Evolutionary conservation across 2,113 vertebrate species (phyloP).

Genomic region (Empidonax traillii): DNA sequence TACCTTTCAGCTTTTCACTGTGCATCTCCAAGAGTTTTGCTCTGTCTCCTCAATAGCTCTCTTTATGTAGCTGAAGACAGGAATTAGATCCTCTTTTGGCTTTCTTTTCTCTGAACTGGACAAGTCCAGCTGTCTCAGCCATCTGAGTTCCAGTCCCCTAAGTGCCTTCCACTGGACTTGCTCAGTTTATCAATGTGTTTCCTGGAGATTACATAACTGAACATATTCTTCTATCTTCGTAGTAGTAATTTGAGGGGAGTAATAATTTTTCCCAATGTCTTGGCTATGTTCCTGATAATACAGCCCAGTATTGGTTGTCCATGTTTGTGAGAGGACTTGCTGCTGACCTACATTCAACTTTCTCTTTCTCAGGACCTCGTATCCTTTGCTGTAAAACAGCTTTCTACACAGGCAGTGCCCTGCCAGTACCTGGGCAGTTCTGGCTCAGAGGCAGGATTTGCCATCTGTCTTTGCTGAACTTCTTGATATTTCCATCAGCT

Average conservation of each 20-base stretch:
- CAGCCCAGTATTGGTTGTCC: neutral
- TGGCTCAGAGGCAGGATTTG: neutral
- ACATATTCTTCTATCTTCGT: neutral
- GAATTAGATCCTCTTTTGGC: neutral
- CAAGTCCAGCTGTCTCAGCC: neutral
- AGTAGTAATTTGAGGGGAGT: neutral
- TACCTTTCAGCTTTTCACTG: neutral
- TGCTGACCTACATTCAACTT: neutral
- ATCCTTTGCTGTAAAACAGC: neutral
- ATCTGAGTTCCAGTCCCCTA: neutral
- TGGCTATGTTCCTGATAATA: neutral
- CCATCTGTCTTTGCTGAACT: neutral
- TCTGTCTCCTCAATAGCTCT: neutral
- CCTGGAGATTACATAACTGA: neutral
- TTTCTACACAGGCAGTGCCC: neutral
- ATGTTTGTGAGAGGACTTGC: neutral
- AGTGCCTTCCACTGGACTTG: neutral
- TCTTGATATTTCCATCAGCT: neutral
- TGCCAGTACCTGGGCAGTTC: neutral
- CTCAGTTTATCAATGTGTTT: neutral
- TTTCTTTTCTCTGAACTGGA: neutral
- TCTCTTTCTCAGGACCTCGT: neutral
- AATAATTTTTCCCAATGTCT: neutral
- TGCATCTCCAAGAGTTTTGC: neutral
- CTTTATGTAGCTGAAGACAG: neutral